Base-by-base conservation (phyloP, 2,888 invertebrate genomes). In the Tetheella fluctuosa region DNA sequence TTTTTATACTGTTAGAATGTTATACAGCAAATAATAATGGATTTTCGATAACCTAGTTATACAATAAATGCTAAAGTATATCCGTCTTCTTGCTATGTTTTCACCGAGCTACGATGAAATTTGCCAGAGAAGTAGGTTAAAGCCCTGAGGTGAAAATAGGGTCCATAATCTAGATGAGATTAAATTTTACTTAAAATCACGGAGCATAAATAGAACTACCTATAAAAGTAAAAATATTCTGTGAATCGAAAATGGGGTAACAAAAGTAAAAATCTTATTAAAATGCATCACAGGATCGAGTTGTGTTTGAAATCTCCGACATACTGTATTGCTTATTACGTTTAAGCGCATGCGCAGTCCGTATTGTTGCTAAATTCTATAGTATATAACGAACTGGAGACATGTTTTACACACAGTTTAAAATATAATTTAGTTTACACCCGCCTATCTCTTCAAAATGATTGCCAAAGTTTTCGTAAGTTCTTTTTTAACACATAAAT, bases 391-490 rank as follows among this genome's bases (percentile, higher is more conserved):
- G 30, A n/a, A 10, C 20, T 1, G 10, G 10, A 6, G n/a, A 10
- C 20, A 20, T 20, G 48, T 48, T 20, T 48, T 10, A 48, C 17
- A 20, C 48, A 20, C n/a, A 34, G 23, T 34, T 23, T 23, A 17
- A 52, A 34, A 23, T 8, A 30, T 17, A 4, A n/a, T 53, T 42
- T 3, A 57, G 54, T 57, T 20, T 17, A 20, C 48, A 20, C 7
- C 10, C 5, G 7, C 15, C n/a, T 20, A 48, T 48, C 48, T 48
- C 52, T 42, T 30, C 61, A 64, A 58, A 56, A 67, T 67, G 64
- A 59, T 64, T 61, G 37, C 59, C 53, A 67, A 63, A 67, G 34
- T 64, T 12, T 54, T 63, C 42, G 64, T 67, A 60, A 67, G 66
- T 66, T 7, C 15, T 6, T 17, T 56, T 25, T 10, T 2, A 10